Percentiles rank a stretch among this genome's conserved stretches.
These are phyloP conservation scores for Sarcophaga carnaria DNA, from an alignment of 2,888 invertebrate genomes.

Conservation along the genomic window DNA sequence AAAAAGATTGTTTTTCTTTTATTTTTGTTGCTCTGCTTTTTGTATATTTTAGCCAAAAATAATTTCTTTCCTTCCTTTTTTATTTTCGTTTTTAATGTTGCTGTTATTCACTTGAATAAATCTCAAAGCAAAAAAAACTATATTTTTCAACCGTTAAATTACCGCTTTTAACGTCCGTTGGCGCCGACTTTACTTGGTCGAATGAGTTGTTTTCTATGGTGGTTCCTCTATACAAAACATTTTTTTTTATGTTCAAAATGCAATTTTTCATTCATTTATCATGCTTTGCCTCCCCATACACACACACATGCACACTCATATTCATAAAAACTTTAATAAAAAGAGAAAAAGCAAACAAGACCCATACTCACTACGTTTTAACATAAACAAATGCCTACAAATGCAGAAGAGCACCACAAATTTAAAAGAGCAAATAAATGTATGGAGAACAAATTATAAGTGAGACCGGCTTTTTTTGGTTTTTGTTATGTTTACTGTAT, in stretches of 20 bases:
- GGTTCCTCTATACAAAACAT: constrained; percentile 57
- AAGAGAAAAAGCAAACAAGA: constrained; percentile 1
- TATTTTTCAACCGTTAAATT: constrained; percentile 30
- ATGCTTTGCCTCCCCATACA: constrained; percentile 15
- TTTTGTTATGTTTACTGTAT: background rate
- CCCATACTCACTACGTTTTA: too few relatives aligned
- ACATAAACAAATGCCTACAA: constrained; percentile 47
- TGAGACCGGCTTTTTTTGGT: constrained; percentile 72
- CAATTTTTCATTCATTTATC: constrained; percentile 64
- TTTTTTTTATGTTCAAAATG: constrained; percentile 60
- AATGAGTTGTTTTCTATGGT: constrained; percentile 66
- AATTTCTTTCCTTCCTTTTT: constrained; percentile 2
- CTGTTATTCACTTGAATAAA: too few relatives aligned
- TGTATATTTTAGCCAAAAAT: background rate
- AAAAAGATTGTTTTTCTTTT: background rate
- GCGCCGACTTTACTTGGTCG: constrained; percentile 77
- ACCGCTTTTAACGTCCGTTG: constrained; percentile 75
- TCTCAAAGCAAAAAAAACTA: background rate
- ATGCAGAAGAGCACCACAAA: constrained; percentile 15
- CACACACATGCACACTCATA: too few relatives aligned
- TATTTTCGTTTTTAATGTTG: constrained; percentile 3
- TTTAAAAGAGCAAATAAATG: constrained; percentile 19
- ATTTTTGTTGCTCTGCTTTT: constrained; percentile 36
- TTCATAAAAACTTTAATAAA: background rate
- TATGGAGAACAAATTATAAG: constrained; percentile 2